phyloP scores from a whole-genome alignment of 2,888 invertebrate species.

The Deladenus siricidicola region DNA sequence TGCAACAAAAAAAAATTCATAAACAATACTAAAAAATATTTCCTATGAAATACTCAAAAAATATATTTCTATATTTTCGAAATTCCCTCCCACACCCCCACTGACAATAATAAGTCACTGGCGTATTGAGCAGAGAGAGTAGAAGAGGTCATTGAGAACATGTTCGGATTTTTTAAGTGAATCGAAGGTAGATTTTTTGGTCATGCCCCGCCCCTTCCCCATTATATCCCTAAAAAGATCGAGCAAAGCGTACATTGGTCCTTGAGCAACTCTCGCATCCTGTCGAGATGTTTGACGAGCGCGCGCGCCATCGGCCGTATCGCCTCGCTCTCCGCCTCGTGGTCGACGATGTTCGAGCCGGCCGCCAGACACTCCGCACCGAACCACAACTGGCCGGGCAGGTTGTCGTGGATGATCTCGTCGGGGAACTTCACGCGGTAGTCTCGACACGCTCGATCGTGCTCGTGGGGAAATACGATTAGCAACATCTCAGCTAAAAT shows the following conservation, averaged over 20 bases:
- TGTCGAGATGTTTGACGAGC: slow-evolving; percentile 87
- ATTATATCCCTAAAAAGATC: too few species aligned
- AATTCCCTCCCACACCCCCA: too few species aligned
- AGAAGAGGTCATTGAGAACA: too few species aligned
- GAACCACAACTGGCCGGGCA: slow-evolving; percentile 97
- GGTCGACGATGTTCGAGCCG: slow-evolving; percentile 93
- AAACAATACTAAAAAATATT: too few species aligned
- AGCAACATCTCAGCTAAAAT: slow-evolving; percentile 52
- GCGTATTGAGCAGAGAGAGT: too few species aligned
- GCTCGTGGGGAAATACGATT: slow-evolving; percentile 47
- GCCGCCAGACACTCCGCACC: slow-evolving; percentile 98
- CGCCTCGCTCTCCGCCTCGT: slow-evolving; percentile 84
- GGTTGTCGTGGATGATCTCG: slow-evolving; percentile 91
- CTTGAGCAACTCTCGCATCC: slow-evolving; percentile 76
- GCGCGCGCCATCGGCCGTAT: slow-evolving; percentile 94
- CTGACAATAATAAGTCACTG: too few species aligned
- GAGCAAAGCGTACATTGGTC: too few species aligned
- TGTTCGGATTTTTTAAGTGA: too few species aligned
- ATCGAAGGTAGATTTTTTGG: too few species aligned
- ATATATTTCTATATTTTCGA: too few species aligned
- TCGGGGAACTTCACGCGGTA: slow-evolving; percentile 97
- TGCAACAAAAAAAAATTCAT: neutral
- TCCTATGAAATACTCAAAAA: too few species aligned
- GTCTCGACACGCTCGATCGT: slow-evolving; percentile 62
- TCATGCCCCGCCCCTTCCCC: too few species aligned